Conservation (phyloP, 2,797 vertebrate genomes). For the Enteromius thamalakanensis region DNA sequence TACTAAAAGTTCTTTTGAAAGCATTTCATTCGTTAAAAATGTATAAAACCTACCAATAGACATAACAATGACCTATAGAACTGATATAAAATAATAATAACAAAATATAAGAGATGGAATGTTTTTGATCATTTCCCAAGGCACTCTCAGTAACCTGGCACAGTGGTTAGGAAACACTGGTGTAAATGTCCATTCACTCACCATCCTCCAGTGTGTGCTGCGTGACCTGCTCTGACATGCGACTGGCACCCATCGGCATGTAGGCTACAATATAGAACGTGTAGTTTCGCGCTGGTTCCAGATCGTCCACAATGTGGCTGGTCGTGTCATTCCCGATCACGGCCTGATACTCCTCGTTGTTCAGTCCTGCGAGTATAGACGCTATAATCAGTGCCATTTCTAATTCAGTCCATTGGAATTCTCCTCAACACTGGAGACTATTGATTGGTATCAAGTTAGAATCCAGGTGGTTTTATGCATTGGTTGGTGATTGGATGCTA, state of each 20-base stretch:
- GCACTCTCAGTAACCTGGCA: no score
- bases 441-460: not conserved
- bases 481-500: not conserved
- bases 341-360: conserved; percentile 98
- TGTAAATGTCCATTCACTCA: conserved; percentile 69
- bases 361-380: conserved; percentile 81
- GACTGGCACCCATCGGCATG: conserved; percentile 98
- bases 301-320: conserved; percentile 94
- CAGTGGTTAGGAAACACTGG: not conserved
- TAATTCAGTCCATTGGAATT: not conserved
- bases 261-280: conserved; percentile 98
- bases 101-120: no score
- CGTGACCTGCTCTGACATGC: conserved; percentile 96
- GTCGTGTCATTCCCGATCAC: conserved; percentile 98
- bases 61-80: no score
- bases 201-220: conserved; percentile 95
- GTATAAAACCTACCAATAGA: no score
- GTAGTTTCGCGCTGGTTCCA: conserved; percentile 94
- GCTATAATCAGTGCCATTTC: not conserved
- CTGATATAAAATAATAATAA: no score
- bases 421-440: not conserved
- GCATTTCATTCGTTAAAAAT: no score
- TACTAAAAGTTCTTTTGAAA: no score
- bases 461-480: not conserved
- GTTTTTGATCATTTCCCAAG: not conserved